Conservation (phyloP, 1,140 invertebrate species). For the Zaprionus ghesquierei region DNA sequence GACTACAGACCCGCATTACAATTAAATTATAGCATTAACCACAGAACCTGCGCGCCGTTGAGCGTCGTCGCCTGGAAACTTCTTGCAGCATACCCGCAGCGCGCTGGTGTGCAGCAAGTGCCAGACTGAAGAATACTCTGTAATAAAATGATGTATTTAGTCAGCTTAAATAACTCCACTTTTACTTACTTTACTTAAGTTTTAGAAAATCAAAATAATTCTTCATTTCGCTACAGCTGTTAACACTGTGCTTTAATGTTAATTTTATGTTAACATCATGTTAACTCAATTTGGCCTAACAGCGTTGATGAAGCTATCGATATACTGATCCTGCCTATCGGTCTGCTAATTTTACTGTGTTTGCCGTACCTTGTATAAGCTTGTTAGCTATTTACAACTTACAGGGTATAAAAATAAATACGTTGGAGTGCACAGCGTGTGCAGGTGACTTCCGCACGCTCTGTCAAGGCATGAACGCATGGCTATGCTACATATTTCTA, state of each 20-base stretch:
- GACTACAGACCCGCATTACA: constrained; percentile 71
- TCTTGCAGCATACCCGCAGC: constrained; percentile 41
- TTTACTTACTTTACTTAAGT: too few species aligned
- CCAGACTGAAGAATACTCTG: background rate
- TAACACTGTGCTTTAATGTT: background rate
- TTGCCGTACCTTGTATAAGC: background rate
- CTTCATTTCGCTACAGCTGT: too few species aligned
- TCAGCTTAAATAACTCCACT: too few species aligned
- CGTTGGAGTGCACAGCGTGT: background rate
- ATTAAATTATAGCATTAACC: constrained; percentile 81
- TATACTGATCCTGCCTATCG: background rate
- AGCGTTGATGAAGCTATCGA: background rate
- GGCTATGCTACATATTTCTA: background rate
- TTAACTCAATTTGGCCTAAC: background rate
- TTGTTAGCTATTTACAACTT: background rate
- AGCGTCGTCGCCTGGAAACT: constrained; percentile 13
- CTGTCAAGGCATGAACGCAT: background rate
- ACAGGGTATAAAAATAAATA: background rate
- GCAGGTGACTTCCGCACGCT: background rate
- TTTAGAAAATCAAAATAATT: too few species aligned
- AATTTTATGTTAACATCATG: background rate
- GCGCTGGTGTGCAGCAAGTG: constrained; percentile 9
- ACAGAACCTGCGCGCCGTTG: constrained; percentile 51
- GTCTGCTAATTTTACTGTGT: background rate
- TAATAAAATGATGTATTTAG: too few species aligned